Evolutionary conservation across 2,113 vertebrate species (phyloP).

Genomic region (Cygnus atratus): DNA sequence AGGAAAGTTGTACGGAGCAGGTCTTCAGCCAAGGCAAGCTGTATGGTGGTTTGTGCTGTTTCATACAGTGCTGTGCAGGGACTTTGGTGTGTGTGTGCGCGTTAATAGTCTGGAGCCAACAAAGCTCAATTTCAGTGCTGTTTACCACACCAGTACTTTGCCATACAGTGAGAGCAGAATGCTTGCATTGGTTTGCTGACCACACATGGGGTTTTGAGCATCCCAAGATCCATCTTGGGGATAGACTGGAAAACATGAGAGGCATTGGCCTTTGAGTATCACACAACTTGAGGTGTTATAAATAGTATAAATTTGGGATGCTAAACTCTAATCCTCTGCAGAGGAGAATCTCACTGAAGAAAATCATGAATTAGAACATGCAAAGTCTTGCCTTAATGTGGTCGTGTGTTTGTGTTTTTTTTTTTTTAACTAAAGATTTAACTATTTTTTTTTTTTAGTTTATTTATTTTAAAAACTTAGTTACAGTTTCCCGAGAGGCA

Average conservation of each 20-base stretch:
- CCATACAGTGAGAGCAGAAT: background rate
- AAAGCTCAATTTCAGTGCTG: background rate
- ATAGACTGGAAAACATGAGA: background rate
- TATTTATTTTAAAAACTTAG: background rate
- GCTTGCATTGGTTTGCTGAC: background rate
- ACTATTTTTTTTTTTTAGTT: background rate
- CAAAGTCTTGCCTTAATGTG: background rate
- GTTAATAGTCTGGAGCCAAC: fast-evolving
- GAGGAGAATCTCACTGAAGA: background rate
- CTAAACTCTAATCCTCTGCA: background rate
- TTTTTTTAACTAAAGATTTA: background rate
- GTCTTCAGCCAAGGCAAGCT: background rate
- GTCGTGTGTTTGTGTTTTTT: fast-evolving
- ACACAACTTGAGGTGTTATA: background rate
- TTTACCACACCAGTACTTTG: background rate
- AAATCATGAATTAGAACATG: background rate
- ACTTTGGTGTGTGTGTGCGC: background rate
- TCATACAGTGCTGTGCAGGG: background rate
- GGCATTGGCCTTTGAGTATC: background rate
- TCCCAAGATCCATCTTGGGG: background rate
- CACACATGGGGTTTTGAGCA: background rate
- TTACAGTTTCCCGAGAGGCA: background rate
- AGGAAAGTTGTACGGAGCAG: background rate
- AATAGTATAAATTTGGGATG: background rate
- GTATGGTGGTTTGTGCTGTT: fast-evolving